These are phyloP conservation scores for Zophobas atratus DNA, from an alignment of 1,140 invertebrate species.

Conservation along the genomic window DNA sequence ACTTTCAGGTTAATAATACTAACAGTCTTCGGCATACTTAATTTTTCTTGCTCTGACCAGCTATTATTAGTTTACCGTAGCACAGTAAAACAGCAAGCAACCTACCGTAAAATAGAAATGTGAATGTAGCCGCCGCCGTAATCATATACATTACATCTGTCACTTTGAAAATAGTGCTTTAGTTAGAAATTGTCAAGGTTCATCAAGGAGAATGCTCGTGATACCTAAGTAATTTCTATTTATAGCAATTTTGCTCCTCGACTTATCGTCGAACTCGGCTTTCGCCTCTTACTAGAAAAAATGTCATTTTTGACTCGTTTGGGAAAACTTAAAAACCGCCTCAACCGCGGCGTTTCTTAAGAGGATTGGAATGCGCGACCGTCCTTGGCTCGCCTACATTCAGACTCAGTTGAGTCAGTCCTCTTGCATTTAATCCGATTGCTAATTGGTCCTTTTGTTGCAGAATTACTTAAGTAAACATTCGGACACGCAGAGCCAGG, in stretches of 20 bases:
- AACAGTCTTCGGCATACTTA: no score
- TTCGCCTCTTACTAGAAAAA: no score
- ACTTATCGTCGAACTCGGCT: no score
- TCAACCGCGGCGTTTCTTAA: constrained; percentile 3
- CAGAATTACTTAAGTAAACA: constrained; percentile 83
- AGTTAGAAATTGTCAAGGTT: not conserved
- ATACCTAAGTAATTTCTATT: no score
- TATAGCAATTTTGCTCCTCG: no score
- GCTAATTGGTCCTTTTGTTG: constrained; percentile 61
- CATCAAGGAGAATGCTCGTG: no score
- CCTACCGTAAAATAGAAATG: not conserved
- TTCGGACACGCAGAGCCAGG: constrained; percentile 77
- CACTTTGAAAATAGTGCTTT: not conserved
- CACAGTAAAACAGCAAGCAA: not conserved
- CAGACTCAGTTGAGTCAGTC: constrained; percentile 11
- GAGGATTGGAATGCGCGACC: constrained; percentile 53
- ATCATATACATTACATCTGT: not conserved
- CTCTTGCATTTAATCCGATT: not conserved
- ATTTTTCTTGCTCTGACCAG: no score
- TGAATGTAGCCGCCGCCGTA: not conserved
- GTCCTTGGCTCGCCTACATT: constrained; percentile 51
- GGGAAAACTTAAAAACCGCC: no score
- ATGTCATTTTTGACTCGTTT: no score
- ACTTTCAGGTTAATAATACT: not conserved
- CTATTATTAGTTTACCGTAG: not conserved